Conservation (phyloP, 1,140 invertebrate genomes). For the Octopus bimaculoides region DNA sequence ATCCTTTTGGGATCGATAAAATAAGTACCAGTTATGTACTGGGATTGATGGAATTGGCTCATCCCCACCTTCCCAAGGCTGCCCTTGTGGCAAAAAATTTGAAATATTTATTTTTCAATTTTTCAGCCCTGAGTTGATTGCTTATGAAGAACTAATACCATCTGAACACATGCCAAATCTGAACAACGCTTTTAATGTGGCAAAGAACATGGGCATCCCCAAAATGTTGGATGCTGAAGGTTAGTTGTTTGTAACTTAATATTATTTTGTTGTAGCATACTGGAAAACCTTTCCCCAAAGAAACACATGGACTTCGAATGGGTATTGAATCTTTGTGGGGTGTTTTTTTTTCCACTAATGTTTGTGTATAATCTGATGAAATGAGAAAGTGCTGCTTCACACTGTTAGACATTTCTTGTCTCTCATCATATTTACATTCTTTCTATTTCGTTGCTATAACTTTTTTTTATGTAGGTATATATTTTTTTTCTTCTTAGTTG, state of each 20-base stretch:
- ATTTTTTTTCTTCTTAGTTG: too few species aligned
- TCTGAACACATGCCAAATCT: conserved; percentile 66
- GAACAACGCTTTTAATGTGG: conserved; percentile 90
- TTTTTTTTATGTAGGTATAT: too few species aligned
- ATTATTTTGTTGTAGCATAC: neutral
- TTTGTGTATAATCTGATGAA: neutral
- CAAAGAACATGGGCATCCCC: conserved; percentile 90
- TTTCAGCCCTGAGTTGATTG: conserved; percentile 89
- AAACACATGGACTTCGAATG: neutral
- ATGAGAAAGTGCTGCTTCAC: neutral
- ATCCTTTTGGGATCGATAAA: too few species aligned
- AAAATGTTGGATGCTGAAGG: conserved; percentile 85
- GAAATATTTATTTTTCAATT: conserved; percentile 16
- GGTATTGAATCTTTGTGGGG: neutral
- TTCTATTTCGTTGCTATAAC: too few species aligned
- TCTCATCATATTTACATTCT: neutral
- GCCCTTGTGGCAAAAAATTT: too few species aligned
- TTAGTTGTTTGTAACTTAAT: conserved; percentile 26
- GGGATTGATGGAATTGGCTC: too few species aligned
- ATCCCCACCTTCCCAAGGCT: too few species aligned
- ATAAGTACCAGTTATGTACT: too few species aligned
- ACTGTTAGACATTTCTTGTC: neutral
- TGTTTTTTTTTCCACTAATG: neutral
- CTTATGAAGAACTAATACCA: conserved; percentile 61
- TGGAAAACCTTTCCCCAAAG: neutral